Evolutionary conservation across 2,113 vertebrate genomes (phyloP), one percentile per base, ranked within the genome.

Genomic region (Reinhardtius hippoglossoides): DNA sequence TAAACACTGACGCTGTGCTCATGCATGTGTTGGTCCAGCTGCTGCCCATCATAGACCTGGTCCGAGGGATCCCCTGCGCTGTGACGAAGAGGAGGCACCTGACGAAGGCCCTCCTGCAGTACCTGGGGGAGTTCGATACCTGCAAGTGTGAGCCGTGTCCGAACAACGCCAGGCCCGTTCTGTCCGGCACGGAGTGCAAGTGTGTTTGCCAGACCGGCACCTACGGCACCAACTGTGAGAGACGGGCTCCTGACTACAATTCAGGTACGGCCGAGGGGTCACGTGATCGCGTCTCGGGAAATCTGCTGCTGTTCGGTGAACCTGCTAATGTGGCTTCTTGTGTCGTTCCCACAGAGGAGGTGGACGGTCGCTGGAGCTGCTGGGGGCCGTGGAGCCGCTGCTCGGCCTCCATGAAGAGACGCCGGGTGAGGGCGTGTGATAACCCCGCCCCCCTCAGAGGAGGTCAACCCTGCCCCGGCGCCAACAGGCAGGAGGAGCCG

Each of bases 291-390:
- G 15, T 5, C 14, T 16, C 3, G 16, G 6, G 13, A 5, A 50
- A 10, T 10, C 40, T 42, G 40, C 2, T 0, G 40, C 40, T 40
- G 40, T 13, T 3, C 3, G 40, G 13, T 13, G 9, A 3, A 13
- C 40, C 40, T 42, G 10, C 13, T 10, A 18, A 18, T 16, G 13
- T 5, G 56, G 18, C 55, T 71, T 68, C 20, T 1, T 74, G 46
- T 82, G 10, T 66, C 0, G 31, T 24, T n/a, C 66, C 56, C 64
- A 74, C 87, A 99, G 97, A 92, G 71, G 88, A 66, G 1, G 91
- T 97, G 5, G 96, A 98, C 56, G 98, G 97, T 0, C 92, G 67
- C 58, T 99, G 97, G 97, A 86, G 94, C 58, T 99, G 97, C 88
- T 99, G 98, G 97, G 94, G 95, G 9, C 64, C 92, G 1, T 99